Evolutionary conservation across 2,888 invertebrate genomes (phyloP), one percentile per base, ranked within the genome.

Genomic region (Eupithecia subfuscata): DNA sequence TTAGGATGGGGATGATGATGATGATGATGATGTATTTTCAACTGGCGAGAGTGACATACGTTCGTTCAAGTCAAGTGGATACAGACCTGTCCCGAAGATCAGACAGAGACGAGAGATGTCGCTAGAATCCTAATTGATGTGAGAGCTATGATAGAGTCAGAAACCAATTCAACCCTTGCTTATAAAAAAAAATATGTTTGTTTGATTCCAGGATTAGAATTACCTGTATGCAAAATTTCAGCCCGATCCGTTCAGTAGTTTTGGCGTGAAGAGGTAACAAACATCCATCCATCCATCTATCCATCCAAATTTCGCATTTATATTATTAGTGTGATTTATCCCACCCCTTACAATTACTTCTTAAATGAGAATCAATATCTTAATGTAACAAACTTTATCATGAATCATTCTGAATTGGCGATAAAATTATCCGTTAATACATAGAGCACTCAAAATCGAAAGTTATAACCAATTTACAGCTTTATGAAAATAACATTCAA

Each of bases 401-500:
- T 30, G 30, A 16, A 16, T 63, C 16, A 63, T 63, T 63, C 16
- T 63, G n/a, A 30, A 63, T 16, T 63, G 63, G n/a, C 22, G 4
- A 56, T 56, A 63, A 63, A n/a, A n/a, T n/a, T n/a, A n/a, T n/a
- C n/a, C n/a, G n/a, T n/a, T n/a, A n/a, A n/a, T n/a, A n/a, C n/a
- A n/a, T n/a, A 4, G n/a, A 65, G 12, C 18, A 37, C 37, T n/a
- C 9, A 37, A 65, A 12, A 37, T 65, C 18, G 1, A 69, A 69
- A 64, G 64, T 64, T 43, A 70, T 22, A 9, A 14, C 45, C 7
- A 70, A 63, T 69, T 69, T 45, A 74, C 63, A 52, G 37, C 7
- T 25, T 52, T 73, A 64, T n/a, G 65, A 71, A 70, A 67, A 75
- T 71, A 78, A 72, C 60, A 73, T 75, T 60, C 71, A 74, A 79